phyloP scores from a whole-genome alignment of 2,113 vertebrate genomes.

The Marcusenius ussheri region DNA sequence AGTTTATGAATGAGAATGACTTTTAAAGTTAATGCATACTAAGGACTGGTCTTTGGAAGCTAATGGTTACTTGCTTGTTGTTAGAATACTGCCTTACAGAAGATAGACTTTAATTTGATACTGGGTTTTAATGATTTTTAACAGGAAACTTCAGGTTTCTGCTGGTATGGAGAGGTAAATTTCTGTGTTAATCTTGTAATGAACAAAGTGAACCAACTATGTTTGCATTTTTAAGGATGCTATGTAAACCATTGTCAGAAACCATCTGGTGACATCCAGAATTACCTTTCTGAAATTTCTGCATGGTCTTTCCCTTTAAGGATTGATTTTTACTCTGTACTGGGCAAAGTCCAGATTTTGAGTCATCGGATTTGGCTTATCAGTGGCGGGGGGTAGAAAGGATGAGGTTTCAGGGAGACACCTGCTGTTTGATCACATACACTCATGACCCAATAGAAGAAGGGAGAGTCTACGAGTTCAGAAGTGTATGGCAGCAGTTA shows the following conservation, averaged over 20 bases:
- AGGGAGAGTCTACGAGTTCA: not conserved
- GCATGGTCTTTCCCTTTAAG: not conserved
- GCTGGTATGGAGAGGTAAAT: not conserved
- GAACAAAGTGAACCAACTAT: not conserved
- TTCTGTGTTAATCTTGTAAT: not conserved
- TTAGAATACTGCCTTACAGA: not conserved
- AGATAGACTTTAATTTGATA: not conserved
- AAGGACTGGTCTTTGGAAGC: not conserved
- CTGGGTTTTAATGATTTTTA: not conserved
- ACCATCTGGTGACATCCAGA: not conserved
- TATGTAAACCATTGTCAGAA: not conserved
- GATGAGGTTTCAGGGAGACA: not conserved
- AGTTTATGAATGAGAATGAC: not conserved
- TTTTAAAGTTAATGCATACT: not conserved
- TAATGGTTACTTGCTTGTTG: not conserved
- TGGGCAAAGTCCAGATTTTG: not conserved
- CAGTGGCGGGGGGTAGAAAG: not conserved
- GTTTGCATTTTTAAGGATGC: not conserved
- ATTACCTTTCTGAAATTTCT: not conserved
- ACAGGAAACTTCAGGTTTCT: not conserved
- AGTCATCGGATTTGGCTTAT: not conserved
- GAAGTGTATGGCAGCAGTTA: not conserved
- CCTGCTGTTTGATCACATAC: not conserved
- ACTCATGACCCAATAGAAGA: not conserved
- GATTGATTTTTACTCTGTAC: not conserved